A percentile compares a stretch with the other conserved stretches of the same genome.
Evolutionary conservation across 2,888 invertebrate genomes (phyloP).

Genomic region (Apamea crenata): DNA sequence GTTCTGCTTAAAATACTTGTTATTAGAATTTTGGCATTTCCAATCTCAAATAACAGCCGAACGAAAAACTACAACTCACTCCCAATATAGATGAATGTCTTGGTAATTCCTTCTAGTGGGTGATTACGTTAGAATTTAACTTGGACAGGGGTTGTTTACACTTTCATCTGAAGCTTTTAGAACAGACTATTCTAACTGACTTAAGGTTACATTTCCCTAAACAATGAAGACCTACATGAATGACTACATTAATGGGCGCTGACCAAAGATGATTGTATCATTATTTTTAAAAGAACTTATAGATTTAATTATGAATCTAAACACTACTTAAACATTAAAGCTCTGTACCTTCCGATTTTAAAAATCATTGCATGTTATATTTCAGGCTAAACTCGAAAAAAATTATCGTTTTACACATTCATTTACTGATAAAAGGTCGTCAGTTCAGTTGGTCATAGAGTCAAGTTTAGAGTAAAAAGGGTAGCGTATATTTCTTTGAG

Average conservation of each 20-base stretch:
- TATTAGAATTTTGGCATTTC: too few species aligned
- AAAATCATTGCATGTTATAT: not conserved
- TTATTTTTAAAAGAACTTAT: not conserved
- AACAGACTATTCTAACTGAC: not conserved
- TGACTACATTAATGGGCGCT: not conserved
- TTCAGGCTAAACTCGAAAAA: not conserved
- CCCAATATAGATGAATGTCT: not conserved
- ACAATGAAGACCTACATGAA: not conserved
- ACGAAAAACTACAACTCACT: too few species aligned
- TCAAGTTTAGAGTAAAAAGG: not conserved
- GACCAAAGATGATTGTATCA: not conserved
- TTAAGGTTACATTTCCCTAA: not conserved
- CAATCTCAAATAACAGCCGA: too few species aligned
- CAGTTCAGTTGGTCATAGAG: not conserved
- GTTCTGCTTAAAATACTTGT: too few species aligned
- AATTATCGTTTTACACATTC: not conserved
- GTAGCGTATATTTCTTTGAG: not conserved
- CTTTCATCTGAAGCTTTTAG: not conserved
- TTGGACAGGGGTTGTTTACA: not conserved
- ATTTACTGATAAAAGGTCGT: not conserved
- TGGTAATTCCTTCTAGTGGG: not conserved
- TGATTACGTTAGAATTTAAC: not conserved
- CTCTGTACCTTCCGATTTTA: conserved; percentile 6
- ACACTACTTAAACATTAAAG: conserved; percentile 37
- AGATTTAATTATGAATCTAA: not conserved